Conservation (phyloP, 2,797 vertebrate genomes). For the Falco columbarius region DNA sequence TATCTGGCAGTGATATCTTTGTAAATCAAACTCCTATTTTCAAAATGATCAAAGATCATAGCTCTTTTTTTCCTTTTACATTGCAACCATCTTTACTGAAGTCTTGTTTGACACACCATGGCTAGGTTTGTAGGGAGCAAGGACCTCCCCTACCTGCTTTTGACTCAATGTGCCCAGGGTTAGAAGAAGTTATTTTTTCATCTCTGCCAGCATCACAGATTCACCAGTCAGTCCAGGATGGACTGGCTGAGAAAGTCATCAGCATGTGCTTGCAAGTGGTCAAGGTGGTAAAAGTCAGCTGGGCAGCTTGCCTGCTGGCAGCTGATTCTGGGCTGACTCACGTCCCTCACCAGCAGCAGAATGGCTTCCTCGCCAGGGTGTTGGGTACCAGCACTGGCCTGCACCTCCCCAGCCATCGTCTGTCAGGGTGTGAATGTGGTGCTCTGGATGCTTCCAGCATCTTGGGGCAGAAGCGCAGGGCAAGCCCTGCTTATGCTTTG, state of each 20-base stretch:
- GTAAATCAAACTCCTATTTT: neutral
- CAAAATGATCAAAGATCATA: neutral
- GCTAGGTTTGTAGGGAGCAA: neutral
- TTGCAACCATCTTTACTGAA: neutral
- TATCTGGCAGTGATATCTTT: neutral
- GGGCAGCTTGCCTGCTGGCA: neutral
- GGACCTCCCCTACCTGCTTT: neutral
- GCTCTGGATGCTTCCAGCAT: neutral
- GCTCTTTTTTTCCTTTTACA: neutral
- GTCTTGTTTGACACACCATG: neutral
- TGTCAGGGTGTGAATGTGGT: rapidly evolving
- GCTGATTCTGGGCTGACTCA: neutral
- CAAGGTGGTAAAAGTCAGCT: neutral
- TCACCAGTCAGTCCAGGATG: neutral
- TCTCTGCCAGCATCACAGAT: neutral
- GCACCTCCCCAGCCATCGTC: rapidly evolving
- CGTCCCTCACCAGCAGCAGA: neutral
- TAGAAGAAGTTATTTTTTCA: neutral
- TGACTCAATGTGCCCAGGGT: neutral
- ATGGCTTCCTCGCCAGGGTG: rapidly evolving
- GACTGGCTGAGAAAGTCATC: neutral
- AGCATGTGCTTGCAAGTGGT: neutral
- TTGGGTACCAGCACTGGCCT: rapidly evolving
- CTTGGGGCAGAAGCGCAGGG: rapidly evolving
- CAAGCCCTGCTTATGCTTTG: neutral